phyloP scores from a whole-genome alignment of 1,140 invertebrate species.

The Diabrotica virgifera region DNA sequence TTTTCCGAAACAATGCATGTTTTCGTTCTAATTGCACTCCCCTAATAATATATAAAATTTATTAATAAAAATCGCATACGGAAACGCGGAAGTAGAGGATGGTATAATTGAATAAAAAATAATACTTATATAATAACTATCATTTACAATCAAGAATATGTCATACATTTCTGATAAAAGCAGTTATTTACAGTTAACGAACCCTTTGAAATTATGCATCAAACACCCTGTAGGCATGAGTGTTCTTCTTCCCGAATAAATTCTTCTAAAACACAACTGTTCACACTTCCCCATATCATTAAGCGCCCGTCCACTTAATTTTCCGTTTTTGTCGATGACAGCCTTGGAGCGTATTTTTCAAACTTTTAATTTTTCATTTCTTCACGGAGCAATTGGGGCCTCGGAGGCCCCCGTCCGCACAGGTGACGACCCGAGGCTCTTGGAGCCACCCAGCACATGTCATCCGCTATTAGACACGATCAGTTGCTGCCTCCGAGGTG shows the following conservation, averaged over 20 bases:
- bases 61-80: too few relatives aligned
- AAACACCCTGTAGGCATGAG: too few relatives aligned
- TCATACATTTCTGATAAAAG: too few relatives aligned
- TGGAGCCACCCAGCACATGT: not conserved
- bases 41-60: too few relatives aligned
- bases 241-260: not conserved
- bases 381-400: not conserved
- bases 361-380: conserved; percentile 1
- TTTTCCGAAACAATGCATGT: too few relatives aligned
- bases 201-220: too few relatives aligned
- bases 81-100: too few relatives aligned
- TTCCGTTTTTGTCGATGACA: not conserved
- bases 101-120: too few relatives aligned
- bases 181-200: too few relatives aligned
- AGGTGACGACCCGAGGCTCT: not conserved
- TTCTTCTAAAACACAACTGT: conserved; percentile 1
- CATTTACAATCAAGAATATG: too few relatives aligned
- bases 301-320: not conserved
- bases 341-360: not conserved
- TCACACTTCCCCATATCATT: not conserved
- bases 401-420: not conserved
- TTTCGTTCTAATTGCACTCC: too few relatives aligned
- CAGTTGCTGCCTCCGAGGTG: not conserved
- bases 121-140: too few relatives aligned
- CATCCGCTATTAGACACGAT: not conserved